Base-by-base conservation (phyloP, 1,140 invertebrate species). In the Battus philenor region DNA sequence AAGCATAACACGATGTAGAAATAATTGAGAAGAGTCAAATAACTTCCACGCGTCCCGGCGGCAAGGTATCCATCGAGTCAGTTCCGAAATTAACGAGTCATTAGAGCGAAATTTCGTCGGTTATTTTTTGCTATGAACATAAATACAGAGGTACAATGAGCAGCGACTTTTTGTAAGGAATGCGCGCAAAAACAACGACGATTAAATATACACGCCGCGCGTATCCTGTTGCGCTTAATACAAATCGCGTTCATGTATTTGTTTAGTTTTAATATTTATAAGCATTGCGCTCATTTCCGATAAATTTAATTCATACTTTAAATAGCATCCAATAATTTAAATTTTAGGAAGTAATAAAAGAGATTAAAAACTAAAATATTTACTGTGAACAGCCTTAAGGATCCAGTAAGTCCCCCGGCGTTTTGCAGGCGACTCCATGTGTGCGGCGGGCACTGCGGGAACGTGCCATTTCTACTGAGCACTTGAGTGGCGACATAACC, bases 401-500 rank as follows among this genome's bases (percentile, higher is more conserved):
- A 84, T 51, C 78, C 78, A 8, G 69, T 78, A 36, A 65, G 63
- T 36, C 72, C 62, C 9, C n/a, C 68, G 15, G 76, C 69, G 13
- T 78, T 61, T 51, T 81, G 81, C 46, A 81, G 55, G 0, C 78
- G 70, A 34, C 72, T 76, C 77, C 71, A 80, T 1, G 73, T 80
- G 47, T 78, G 71, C 12, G 78, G 77, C 2, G 82, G 68, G 30
- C 81, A 85, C 51, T 86, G 86, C 2, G 86, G 85, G 52, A 87
- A 87, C 18, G 85, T 87, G 30, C 85, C 83, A 44, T 84, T 86
- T 31, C 76, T 67, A 54, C 84, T 84, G 33, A 85, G 70, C 31
- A 85, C 72, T 54, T 83, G 77, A 34, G 76, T 77, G 12, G 82
- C 76, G 47, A 83, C 80, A 66, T 86, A 85, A 57, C 83, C 82